Evolutionary conservation across 2,888 invertebrate genomes (phyloP), one percentile per base, ranked within the genome.

Genomic region (Blera fallax): DNA sequence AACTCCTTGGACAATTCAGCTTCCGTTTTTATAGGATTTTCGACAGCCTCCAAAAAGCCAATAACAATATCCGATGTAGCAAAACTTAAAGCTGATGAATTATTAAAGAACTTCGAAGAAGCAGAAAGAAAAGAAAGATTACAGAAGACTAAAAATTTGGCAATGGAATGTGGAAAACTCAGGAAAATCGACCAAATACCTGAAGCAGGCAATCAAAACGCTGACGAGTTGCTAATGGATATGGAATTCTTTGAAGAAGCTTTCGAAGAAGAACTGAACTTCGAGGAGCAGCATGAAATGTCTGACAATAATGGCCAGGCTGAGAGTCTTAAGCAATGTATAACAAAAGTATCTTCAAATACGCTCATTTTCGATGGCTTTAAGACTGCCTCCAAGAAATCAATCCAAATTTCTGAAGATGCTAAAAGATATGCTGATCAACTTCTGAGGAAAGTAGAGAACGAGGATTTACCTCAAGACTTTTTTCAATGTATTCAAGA

Each of bases 381-480:
- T 78, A 83, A 81, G 24, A 88, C 88, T 1, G 89, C 89, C 5
- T 88, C 88, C 0, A 87, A 79, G 1, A 89, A 88, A 64, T 10
- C 78, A 16, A 83, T 88, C 29, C 6, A 67, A 37, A 79, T 89
- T 60, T 89, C 88, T 1, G 80, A 78, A 6, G 87, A 70, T 21
- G 88, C 88, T 11, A 81, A 82, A 16, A 34, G 58, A 73, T 60
- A 58, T 11, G 89, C 85, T 14, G 79, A 77, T 4, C 16, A 54
- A 18, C 14, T 85, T 1, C 7, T 81, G 0, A 45, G 16, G 1
- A 10, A 32, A n/a, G 37, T 76, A 5, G 43, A 37, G 7, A 32
- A 45, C 10, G 65, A 74, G 8, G 65, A 24, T 29, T 29, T 81
- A 6, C 56, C 81, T 8, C 40, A 48, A 16, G 85, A 77, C 6